phyloP scores from a whole-genome alignment of 2,797 vertebrate genomes.

The Hirundo rustica region DNA sequence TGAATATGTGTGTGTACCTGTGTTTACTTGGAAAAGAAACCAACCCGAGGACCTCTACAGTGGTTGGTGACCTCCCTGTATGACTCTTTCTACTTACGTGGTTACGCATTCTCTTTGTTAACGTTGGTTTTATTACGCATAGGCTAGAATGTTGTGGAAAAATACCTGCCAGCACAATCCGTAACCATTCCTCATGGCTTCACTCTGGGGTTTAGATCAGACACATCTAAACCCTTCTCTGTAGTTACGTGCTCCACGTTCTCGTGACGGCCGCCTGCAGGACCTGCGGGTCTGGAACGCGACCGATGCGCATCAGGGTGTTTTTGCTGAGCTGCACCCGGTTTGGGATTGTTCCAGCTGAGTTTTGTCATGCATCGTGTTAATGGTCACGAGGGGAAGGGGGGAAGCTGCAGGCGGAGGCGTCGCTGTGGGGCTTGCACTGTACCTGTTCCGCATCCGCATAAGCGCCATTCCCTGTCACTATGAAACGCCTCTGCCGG shows the following conservation, averaged over 20 bases:
- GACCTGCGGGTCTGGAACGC: slow-evolving; percentile 28
- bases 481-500: slow-evolving; percentile 47
- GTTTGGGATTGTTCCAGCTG: slow-evolving; percentile 9
- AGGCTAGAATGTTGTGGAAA: slow-evolving; percentile 54
- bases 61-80: slow-evolving; percentile 44
- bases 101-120: slow-evolving; percentile 1
- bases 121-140: slow-evolving; percentile 32
- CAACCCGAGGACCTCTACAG: neutral
- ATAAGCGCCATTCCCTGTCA: slow-evolving; percentile 62
- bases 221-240: slow-evolving; percentile 65
- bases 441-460: slow-evolving; percentile 67
- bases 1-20: neutral
- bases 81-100: slow-evolving; percentile 45
- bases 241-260: slow-evolving; percentile 56
- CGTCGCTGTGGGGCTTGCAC: slow-evolving; percentile 51
- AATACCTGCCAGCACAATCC: slow-evolving; percentile 66
- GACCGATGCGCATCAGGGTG: slow-evolving; percentile 29
- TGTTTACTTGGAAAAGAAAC: neutral
- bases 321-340: slow-evolving; percentile 3
- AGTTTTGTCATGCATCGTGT: slow-evolving; percentile 55
- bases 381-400: neutral
- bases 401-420: neutral
- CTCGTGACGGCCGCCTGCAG: slow-evolving; percentile 30
- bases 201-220: slow-evolving; percentile 52
- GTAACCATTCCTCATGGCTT: slow-evolving; percentile 56